A percentile compares a stretch with the other conserved stretches of the same genome.
Conservation (phyloP, 2,113 vertebrate genomes). For the Rhea americana region DNA sequence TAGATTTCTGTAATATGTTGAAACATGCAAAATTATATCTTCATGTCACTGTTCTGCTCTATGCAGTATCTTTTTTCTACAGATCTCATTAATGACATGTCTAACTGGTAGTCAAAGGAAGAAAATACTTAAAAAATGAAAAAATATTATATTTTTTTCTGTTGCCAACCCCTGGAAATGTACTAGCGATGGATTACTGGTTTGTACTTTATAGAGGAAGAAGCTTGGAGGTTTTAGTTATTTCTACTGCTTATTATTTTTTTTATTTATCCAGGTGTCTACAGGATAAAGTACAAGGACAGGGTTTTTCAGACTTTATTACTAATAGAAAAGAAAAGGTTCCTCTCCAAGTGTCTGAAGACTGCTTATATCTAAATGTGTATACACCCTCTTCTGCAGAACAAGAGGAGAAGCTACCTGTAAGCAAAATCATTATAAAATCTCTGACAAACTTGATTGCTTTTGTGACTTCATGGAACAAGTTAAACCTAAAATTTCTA, state of each 20-base stretch:
- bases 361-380: constrained; percentile 74
- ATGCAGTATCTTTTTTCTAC: not conserved
- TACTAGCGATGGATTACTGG: not conserved
- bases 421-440: constrained; percentile 42
- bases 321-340: constrained; percentile 51
- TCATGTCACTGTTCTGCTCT: not conserved
- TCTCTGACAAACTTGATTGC: not conserved
- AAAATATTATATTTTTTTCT: not conserved
- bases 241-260: not conserved
- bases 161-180: not conserved
- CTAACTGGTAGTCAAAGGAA: not conserved
- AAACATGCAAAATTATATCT: not conserved
- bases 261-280: constrained; percentile 42
- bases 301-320: accelerated
- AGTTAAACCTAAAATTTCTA: not conserved
- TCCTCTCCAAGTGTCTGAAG: constrained; percentile 41
- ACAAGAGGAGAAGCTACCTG: constrained; percentile 44
- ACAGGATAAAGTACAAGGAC: constrained; percentile 17
- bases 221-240: not conserved
- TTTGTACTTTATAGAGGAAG: not conserved
- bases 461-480: not conserved
- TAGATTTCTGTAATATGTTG: not conserved
- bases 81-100: not conserved
- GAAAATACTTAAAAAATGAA: not conserved
- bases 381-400: constrained; percentile 33